Conservation (phyloP, 1,140 invertebrate species). For the Hesperophylax magnus region DNA sequence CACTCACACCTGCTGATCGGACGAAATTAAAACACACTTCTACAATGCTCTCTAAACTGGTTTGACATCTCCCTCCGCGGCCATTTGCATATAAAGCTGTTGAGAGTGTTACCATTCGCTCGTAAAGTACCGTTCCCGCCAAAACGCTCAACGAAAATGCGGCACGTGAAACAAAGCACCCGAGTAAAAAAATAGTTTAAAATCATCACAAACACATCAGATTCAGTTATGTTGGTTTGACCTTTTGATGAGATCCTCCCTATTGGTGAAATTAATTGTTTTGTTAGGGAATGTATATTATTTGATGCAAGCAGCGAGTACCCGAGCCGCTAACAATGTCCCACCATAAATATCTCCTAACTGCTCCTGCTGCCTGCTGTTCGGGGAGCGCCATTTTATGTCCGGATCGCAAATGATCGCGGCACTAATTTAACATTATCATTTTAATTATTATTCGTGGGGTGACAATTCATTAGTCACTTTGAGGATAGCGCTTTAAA, state of each 20-base stretch:
- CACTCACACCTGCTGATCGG: slow-evolving; percentile 45
- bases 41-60: slow-evolving; percentile 41
- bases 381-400: slow-evolving; percentile 27
- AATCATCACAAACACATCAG: not conserved
- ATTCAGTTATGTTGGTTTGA: not conserved
- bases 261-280: slow-evolving; percentile 20
- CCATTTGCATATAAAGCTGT: slow-evolving; percentile 52
- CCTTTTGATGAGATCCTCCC: not conserved
- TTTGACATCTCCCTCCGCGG: slow-evolving; percentile 36
- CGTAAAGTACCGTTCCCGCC: slow-evolving; percentile 18
- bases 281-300: slow-evolving; percentile 18
- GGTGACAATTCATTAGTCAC: slow-evolving; percentile 11
- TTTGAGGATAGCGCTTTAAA: slow-evolving; percentile 1
- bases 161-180: not conserved
- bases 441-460: slow-evolving; percentile 35
- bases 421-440: slow-evolving; percentile 35
- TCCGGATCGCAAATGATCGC: slow-evolving; percentile 33
- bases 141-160: too few species aligned
- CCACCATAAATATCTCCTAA: slow-evolving; percentile 37
- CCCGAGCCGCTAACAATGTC: slow-evolving; percentile 40
- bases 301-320: slow-evolving; percentile 20
- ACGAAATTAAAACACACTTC: slow-evolving; percentile 46
- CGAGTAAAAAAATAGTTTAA: not conserved
- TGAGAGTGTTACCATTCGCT: slow-evolving; percentile 36
- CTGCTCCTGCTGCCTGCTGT: slow-evolving; percentile 16